Evolutionary conservation across 2,888 invertebrate genomes (phyloP), one percentile per base, ranked within the genome.

Genomic region (Urechis unicinctus): DNA sequence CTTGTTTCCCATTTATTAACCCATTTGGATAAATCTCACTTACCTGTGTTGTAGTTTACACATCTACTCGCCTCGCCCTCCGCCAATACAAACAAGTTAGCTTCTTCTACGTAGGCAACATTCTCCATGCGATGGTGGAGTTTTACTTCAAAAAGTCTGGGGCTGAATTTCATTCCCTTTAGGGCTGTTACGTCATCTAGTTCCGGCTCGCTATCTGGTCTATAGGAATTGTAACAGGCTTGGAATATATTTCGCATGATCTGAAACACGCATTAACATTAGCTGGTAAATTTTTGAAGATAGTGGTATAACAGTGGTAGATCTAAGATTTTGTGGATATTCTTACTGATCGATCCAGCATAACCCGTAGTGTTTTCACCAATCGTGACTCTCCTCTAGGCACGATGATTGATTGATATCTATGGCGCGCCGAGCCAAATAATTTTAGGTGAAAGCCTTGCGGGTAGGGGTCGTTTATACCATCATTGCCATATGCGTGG

Each of bases 211-310:
- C 59, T 54, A 0, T 66, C 61, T 2, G 61, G 50, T 53, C 71
- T 72, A 63, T 72, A 75, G 3, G 67, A 66, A 61, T 75, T 75
- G 64, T 69, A 74, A 58, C 75, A 75, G 56, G 69, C 71, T 31
- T 69, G 60, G 60, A 75, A 74, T 55, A 74, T 70, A 59, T 71
- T 73, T 21, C 74, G 59, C 74, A 75, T 75, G 68, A 75, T 68
- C 75, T 75, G 55, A 4, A 55, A 44, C 17, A 41, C 9, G 36
- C 9, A 36, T 17, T 17, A 36, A 36, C 17, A 36, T 13, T 17
- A 13, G 17, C 17, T n/a, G n/a, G n/a, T n/a, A n/a, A n/a, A n/a
- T n/a, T n/a, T n/a, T n/a, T n/a, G n/a, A n/a, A n/a, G n/a, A n/a
- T n/a, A n/a, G n/a, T n/a, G n/a, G n/a, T n/a, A n/a, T n/a, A n/a